Base-by-base conservation (phyloP, 2,113 vertebrate genomes). In the Coregonus clupeaformis region DNA sequence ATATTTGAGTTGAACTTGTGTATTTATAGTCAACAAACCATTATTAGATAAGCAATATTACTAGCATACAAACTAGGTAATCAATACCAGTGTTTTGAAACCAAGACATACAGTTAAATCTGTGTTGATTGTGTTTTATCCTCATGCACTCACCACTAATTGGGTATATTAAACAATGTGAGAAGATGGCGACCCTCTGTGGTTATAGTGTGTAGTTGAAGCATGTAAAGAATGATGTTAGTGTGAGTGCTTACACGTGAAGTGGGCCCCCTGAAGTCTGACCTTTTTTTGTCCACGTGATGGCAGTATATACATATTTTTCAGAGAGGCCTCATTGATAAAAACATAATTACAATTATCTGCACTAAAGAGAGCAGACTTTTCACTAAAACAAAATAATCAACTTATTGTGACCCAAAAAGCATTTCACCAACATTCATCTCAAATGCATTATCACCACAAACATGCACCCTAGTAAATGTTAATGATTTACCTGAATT, bases 111-210 rank as follows among this genome's bases (percentile, higher is more conserved):
- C 9, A 42, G 36, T 42, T 42, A 42, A 42, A 42, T 42, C 36
- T 42, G 36, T 36, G 32, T 36, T 9, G 36, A 36, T 2, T 36
- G 1, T 36, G 36, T 42, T 42, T 42, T 42, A 9, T 42, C 36
- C 9, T 42, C 36, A 42, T 42, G 36, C 36, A 2, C 36, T 42
- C 36, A 11, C 9, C 11, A 9, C 9, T 42, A 11, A 42, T 11
- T 2, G 36, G 36, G 9, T 42, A 42, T 42, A 42, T 42, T 27
- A 30, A 11, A 65, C 14, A 65, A 0, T 5, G 7, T 49, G 52
- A 42, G 65, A 62, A 80, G 85, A 84, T 64, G n/a, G 81, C 45
- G 85, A 75, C 90, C 69, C 76, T 2, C 4, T 82, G 85, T 89
- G 90, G 89, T 68, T 66, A 25, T 25, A 63, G 42, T 6, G 13